Evolutionary conservation across 2,113 vertebrate genomes (phyloP).

Genomic region (Erythrolamprus reginae): DNA sequence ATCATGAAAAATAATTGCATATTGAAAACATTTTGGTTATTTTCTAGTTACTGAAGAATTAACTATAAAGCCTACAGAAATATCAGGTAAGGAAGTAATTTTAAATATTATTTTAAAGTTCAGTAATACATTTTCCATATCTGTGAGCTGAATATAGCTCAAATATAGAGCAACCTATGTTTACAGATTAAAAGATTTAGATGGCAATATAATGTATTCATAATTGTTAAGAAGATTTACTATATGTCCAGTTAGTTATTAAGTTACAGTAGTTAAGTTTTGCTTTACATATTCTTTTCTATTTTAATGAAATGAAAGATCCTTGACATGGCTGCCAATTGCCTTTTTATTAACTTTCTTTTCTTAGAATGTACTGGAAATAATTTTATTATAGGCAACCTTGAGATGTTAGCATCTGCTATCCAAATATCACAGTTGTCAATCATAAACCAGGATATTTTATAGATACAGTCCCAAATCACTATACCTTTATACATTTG

Average conservation of each 20-base stretch:
- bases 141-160: not conserved
- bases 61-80: slow-evolving; percentile 60
- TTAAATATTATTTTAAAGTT: not conserved
- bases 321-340: not conserved
- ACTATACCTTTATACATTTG: not conserved
- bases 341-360: not conserved
- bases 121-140: not conserved
- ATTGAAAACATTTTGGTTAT: slow-evolving; percentile 5
- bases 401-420: not conserved
- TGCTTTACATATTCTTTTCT: not conserved
- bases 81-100: slow-evolving; percentile 60
- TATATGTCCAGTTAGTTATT: not conserved
- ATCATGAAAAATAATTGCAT: not conserved
- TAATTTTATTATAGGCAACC: not conserved
- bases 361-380: not conserved
- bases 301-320: not conserved
- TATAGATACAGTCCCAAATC: not conserved
- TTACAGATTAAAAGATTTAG: not conserved
- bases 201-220: not conserved
- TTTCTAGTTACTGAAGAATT: slow-evolving; percentile 52
- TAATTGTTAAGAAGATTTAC: not conserved
- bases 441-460: not conserved
- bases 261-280: not conserved
- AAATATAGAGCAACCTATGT: not conserved
- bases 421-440: not conserved